Evolutionary conservation across 2,113 vertebrate species (phyloP).

Genomic region (Corythaixoides concolor): DNA sequence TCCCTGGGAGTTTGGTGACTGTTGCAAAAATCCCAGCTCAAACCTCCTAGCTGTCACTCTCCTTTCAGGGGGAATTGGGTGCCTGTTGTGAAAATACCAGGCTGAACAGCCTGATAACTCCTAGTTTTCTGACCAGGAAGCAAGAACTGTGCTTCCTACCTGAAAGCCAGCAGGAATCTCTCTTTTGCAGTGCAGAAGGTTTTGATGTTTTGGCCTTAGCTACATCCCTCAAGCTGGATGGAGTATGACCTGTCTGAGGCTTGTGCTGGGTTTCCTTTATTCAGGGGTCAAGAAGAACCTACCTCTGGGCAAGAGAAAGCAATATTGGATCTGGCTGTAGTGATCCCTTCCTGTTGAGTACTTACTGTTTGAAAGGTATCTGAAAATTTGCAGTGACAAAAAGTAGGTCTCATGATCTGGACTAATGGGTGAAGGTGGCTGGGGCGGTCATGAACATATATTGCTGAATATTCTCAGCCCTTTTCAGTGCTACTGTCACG

Average conservation of each 20-base stretch:
- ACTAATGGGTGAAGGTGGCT: neutral
- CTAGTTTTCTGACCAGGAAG: neutral
- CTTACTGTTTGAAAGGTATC: neutral
- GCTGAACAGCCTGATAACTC: constrained; percentile 35
- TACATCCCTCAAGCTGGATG: neutral
- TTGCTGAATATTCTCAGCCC: neutral
- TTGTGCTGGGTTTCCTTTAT: neutral
- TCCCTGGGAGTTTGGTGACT: constrained; percentile 1
- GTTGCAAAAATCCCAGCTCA: constrained; percentile 58
- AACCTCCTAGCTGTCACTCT: constrained; percentile 14
- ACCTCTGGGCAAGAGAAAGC: neutral
- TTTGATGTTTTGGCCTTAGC: neutral
- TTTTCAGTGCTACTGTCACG: neutral
- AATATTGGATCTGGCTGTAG: neutral
- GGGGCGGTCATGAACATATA: neutral
- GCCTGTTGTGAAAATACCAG: neutral
- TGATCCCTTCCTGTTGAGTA: rapidly evolving
- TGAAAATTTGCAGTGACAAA: neutral
- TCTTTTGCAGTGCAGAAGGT: neutral
- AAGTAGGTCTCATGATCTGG: neutral
- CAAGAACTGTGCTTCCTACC: neutral
- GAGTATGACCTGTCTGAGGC: neutral
- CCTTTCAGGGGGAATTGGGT: constrained; percentile 5
- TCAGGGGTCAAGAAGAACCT: neutral
- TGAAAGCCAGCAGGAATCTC: neutral